Conservation (phyloP, 2,797 vertebrate genomes). For the Pantherophis alleghaniensis region DNA sequence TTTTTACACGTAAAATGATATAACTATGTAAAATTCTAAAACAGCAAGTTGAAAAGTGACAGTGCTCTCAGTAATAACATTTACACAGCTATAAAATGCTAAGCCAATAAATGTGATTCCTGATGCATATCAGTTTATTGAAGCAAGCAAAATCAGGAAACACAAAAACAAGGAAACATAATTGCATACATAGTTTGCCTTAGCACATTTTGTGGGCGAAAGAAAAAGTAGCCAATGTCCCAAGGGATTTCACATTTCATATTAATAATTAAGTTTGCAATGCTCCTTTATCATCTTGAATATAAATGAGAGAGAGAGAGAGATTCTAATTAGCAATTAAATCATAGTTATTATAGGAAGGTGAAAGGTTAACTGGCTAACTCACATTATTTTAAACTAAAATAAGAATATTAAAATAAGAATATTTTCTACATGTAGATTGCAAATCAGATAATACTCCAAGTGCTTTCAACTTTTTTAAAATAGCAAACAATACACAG, state of each 20-base stretch:
- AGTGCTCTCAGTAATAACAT: background rate
- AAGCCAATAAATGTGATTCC: background rate
- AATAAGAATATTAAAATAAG: background rate
- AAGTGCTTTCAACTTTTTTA: background rate
- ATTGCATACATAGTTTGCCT: background rate
- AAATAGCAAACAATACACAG: background rate
- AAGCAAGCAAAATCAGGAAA: background rate
- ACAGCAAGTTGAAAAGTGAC: background rate
- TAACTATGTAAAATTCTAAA: background rate
- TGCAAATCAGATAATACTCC: background rate
- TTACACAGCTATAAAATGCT: background rate
- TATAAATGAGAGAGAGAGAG: background rate
- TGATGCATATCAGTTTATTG: background rate
- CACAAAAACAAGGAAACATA: background rate
- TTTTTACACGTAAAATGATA: background rate
- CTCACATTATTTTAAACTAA: background rate
- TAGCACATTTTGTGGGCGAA: background rate
- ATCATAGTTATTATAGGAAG: background rate
- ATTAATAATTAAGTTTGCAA: background rate
- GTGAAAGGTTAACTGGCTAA: background rate
- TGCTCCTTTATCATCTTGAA: constrained; percentile 32
- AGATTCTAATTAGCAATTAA: constrained; percentile 8
- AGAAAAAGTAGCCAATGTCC: background rate
- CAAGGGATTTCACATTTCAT: background rate
- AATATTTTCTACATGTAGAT: background rate